Evolutionary conservation across 2,797 vertebrate genomes (phyloP).

Genomic region (Anabacerthia variegaticeps): DNA sequence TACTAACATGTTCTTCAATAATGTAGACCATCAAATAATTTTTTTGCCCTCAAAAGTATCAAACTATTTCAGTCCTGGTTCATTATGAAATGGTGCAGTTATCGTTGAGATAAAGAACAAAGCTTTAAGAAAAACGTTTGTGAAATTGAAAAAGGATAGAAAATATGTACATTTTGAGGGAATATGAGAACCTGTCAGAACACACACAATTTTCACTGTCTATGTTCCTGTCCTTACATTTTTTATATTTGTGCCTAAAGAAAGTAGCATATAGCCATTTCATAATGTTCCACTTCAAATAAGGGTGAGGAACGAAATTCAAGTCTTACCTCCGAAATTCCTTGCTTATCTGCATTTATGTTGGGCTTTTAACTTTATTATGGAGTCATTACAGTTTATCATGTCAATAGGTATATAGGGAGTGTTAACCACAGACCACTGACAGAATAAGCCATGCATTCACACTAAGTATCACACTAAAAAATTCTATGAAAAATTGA

Average conservation of each 20-base stretch:
- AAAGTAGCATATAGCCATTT: neutral
- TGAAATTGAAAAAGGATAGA: slow-evolving; percentile 13
- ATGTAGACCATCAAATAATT: neutral
- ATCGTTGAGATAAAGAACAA: neutral
- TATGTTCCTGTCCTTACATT: neutral
- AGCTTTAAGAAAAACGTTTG: neutral
- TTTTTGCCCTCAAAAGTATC: neutral
- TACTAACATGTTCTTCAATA: neutral
- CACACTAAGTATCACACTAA: slow-evolving; percentile 12
- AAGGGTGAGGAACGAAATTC: neutral
- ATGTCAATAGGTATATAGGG: neutral
- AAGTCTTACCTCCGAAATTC: neutral
- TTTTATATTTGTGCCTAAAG: neutral
- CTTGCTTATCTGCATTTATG: neutral
- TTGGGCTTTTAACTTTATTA: slow-evolving; percentile 53
- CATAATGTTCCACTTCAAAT: neutral
- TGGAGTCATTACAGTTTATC: slow-evolving; percentile 45
- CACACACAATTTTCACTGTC: neutral
- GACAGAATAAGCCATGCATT: slow-evolving; percentile 34
- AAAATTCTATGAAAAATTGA: slow-evolving; percentile 24
- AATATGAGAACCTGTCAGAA: neutral
- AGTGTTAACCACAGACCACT: slow-evolving; percentile 45
- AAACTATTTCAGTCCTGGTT: neutral
- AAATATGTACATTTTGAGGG: neutral
- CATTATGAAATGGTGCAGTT: neutral